Conservation (phyloP, 1,140 invertebrate genomes). For the Ericerus pela region DNA sequence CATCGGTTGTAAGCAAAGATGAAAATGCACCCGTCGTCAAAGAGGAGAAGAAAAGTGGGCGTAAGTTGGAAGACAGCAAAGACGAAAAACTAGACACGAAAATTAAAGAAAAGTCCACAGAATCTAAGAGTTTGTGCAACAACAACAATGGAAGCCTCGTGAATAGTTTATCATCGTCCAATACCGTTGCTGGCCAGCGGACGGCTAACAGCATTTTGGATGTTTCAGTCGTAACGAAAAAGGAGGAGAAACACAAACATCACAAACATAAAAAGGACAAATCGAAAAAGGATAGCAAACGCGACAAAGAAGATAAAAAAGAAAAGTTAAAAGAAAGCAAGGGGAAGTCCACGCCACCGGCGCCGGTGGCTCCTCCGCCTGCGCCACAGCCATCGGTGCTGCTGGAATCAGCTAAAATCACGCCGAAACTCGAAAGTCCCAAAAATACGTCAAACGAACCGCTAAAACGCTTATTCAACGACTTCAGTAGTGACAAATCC, state of each 20-base stretch:
- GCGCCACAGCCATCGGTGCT: constrained; percentile 31
- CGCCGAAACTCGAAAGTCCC: constrained; percentile 28
- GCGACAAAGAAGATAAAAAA: constrained; percentile 34
- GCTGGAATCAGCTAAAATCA: constrained; percentile 24
- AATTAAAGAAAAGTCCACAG: background rate
- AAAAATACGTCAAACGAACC: constrained; percentile 18
- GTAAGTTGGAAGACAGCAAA: background rate
- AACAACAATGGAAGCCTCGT: background rate
- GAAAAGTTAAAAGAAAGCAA: constrained; percentile 24
- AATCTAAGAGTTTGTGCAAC: background rate
- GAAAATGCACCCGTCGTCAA: too few relatives aligned
- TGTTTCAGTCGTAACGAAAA: background rate
- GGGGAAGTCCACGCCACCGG: background rate
- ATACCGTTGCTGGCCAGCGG: too few relatives aligned
- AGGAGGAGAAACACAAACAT: constrained; percentile 8
- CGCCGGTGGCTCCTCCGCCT: constrained; percentile 27
- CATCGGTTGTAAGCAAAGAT: background rate
- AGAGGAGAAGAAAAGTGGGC: constrained; percentile 1
- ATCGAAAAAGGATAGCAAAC: constrained; percentile 35
- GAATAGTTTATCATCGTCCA: too few relatives aligned
- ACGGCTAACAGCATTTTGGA: background rate
- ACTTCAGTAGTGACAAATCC: constrained; percentile 14
- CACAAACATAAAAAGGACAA: constrained; percentile 18
- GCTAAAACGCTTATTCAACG: constrained; percentile 17
- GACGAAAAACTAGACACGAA: background rate